Percentiles rank a stretch among this genome's conserved stretches.
phyloP scores from a whole-genome alignment of 1,140 invertebrate genomes.

The Pissodes strobi region DNA sequence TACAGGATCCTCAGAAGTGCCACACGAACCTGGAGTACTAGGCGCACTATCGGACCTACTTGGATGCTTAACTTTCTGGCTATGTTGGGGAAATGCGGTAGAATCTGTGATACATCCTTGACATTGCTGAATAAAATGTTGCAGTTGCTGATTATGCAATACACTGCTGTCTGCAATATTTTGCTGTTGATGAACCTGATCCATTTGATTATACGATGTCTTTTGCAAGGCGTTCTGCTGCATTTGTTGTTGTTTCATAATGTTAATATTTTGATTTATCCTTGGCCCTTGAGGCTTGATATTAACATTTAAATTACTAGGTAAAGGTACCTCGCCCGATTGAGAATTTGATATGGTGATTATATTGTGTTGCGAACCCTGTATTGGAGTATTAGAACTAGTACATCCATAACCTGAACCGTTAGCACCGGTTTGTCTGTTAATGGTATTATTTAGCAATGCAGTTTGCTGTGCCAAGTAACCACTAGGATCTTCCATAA shows the following conservation, averaged over 20 bases:
- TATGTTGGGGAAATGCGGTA: slow-evolving; percentile 19
- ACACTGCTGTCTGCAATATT: slow-evolving; percentile 59
- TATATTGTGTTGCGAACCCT: slow-evolving; percentile 40
- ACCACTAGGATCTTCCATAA: slow-evolving; percentile 87
- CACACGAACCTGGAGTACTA: slow-evolving; percentile 62
- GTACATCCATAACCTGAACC: slow-evolving; percentile 52
- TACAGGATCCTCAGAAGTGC: slow-evolving; percentile 63
- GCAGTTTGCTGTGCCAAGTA: slow-evolving; percentile 87
- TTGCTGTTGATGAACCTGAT: slow-evolving; percentile 41
- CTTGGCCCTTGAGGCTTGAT: slow-evolving; percentile 40
- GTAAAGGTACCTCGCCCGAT: slow-evolving; percentile 56
- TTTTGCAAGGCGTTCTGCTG: slow-evolving; percentile 30
- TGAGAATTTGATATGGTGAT: slow-evolving; percentile 43
- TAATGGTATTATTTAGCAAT: slow-evolving; percentile 80
- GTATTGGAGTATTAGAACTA: slow-evolving; percentile 51
- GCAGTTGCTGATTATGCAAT: slow-evolving; percentile 49
- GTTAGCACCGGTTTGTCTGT: slow-evolving; percentile 67
- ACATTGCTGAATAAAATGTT: slow-evolving; percentile 43
- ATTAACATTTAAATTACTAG: slow-evolving; percentile 54
- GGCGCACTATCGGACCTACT: slow-evolving; percentile 51
- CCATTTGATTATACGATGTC: slow-evolving; percentile 36
- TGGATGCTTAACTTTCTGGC: slow-evolving; percentile 38
- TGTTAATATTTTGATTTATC: slow-evolving; percentile 33
- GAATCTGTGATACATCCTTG: slow-evolving; percentile 55
- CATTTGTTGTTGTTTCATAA: slow-evolving; percentile 11